These are phyloP conservation scores for Drosophila nigromelanica DNA, from an alignment of 1,140 invertebrate species.

Conservation along the genomic window DNA sequence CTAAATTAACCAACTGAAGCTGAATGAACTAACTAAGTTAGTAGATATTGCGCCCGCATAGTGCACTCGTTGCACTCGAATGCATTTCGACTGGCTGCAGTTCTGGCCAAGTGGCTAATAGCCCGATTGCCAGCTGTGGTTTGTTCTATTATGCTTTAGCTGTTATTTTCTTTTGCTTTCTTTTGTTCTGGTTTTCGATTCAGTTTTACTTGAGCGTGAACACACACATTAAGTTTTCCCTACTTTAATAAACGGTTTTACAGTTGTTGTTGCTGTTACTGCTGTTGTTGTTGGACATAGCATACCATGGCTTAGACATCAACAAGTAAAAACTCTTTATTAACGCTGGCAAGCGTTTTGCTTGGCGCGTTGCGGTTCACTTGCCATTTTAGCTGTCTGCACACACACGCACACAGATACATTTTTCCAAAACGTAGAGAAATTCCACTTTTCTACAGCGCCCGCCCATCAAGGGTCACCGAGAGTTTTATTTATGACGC, in stretches of 20 bases:
- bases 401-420: not conserved
- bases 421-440: slow-evolving; percentile 51
- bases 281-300: slow-evolving; percentile 25
- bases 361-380: slow-evolving; percentile 67
- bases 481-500: slow-evolving; percentile 12
- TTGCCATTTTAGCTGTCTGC: slow-evolving; percentile 51
- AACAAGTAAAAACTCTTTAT: slow-evolving; percentile 79
- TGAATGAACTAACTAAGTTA: slow-evolving; percentile 19
- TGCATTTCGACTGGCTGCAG: slow-evolving; percentile 45
- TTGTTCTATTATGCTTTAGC: slow-evolving; percentile 52
- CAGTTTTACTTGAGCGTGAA: slow-evolving; percentile 81
- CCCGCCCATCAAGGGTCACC: not conserved
- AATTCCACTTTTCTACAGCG: slow-evolving; percentile 19
- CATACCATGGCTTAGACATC: slow-evolving; percentile 44
- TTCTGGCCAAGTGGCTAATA: slow-evolving; percentile 51
- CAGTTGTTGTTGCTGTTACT: slow-evolving; percentile 15
- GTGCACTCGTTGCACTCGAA: slow-evolving; percentile 60
- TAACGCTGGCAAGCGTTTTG: slow-evolving; percentile 55
- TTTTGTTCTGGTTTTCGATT: slow-evolving; percentile 62
- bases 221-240: slow-evolving; percentile 74
- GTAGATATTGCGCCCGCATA: slow-evolving; percentile 7
- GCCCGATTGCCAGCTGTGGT: slow-evolving; percentile 38
- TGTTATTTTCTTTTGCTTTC: slow-evolving; percentile 40
- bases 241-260: slow-evolving; percentile 71
- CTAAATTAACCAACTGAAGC: slow-evolving; percentile 37